These are phyloP conservation scores for Danaus chrysippus DNA, from an alignment of 2,888 invertebrate species.

Conservation along the genomic window DNA sequence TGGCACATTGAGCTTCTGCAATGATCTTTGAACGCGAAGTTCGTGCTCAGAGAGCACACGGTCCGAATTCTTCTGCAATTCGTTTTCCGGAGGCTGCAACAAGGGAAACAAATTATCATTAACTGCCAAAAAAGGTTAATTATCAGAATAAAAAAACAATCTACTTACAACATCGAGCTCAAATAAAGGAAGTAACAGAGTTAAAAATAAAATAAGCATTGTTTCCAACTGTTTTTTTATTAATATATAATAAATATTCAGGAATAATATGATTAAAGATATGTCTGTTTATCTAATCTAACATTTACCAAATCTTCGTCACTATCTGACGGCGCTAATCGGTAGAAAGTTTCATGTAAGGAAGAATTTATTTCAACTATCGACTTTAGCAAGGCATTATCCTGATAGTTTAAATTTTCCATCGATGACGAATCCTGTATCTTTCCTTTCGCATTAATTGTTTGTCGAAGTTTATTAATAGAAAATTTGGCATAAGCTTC, in stretches of 20 bases:
- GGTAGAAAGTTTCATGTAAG: constrained; percentile 51
- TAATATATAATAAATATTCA: constrained; percentile 4
- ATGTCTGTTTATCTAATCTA: constrained; percentile 33
- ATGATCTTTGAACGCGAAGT: constrained; percentile 93
- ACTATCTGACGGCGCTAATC: constrained; percentile 47
- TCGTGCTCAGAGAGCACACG: constrained; percentile 96
- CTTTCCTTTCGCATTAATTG: constrained; percentile 46
- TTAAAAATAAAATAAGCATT: neutral
- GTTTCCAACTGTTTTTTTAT: neutral
- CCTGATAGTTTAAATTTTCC: constrained; percentile 47
- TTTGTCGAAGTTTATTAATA: constrained; percentile 59
- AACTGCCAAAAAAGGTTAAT: constrained; percentile 11
- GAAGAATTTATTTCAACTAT: constrained; percentile 36
- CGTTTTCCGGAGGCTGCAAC: constrained; percentile 95
- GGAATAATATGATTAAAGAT: neutral
- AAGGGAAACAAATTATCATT: constrained; percentile 37
- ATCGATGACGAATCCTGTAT: constrained; percentile 66
- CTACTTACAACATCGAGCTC: constrained; percentile 9
- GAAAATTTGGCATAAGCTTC: constrained; percentile 59
- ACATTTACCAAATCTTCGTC: constrained; percentile 56
- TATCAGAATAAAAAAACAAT: constrained; percentile 16
- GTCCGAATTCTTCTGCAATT: constrained; percentile 91
- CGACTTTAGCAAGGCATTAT: constrained; percentile 32
- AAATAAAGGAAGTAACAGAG: neutral
- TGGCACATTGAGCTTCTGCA: constrained; percentile 96